These are phyloP conservation scores for Anthrax anthrax DNA, from an alignment of 2,888 invertebrate genomes.

Conservation along the genomic window DNA sequence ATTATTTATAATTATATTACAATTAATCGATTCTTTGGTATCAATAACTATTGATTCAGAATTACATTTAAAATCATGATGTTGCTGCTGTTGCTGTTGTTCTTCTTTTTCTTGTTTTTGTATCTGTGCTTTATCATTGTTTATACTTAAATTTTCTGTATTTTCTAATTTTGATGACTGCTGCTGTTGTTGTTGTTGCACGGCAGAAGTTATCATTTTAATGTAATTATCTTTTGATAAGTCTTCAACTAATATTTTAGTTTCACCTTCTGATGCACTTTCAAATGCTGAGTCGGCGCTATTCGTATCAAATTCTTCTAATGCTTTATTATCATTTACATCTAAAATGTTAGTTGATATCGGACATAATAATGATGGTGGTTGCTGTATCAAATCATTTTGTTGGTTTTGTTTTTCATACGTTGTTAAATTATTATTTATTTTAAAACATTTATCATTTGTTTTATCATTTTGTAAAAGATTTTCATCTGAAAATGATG, in stretches of 20 bases:
- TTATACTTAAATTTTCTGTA: too few species aligned
- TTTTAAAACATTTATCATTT: background rate
- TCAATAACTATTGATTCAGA: background rate
- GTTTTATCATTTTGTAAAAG: background rate
- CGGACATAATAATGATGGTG: constrained; percentile 5
- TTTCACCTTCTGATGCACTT: constrained; percentile 31
- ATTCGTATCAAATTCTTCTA: constrained; percentile 28
- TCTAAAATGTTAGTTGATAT: constrained; percentile 11
- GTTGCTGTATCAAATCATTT: constrained; percentile 1
- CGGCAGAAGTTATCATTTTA: background rate
- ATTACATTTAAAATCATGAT: constrained; percentile 8
- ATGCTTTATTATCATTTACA: background rate
- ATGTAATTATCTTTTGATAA: background rate
- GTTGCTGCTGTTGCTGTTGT: constrained; percentile 16
- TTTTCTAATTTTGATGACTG: background rate
- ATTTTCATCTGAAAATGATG: background rate
- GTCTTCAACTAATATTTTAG: background rate
- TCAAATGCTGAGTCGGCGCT: constrained; percentile 32
- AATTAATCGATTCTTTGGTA: constrained; percentile 1
- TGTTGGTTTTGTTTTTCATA: background rate
- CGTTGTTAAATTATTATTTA: background rate
- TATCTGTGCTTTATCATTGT: too few species aligned
- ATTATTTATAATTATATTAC: background rate
- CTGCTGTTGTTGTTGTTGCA: background rate
- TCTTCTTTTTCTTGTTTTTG: too few species aligned